Percentiles rank a stretch among this genome's conserved stretches.
These are phyloP conservation scores for Corythucha ciliata DNA, from an alignment of 2,888 invertebrate species.

Conservation along the genomic window DNA sequence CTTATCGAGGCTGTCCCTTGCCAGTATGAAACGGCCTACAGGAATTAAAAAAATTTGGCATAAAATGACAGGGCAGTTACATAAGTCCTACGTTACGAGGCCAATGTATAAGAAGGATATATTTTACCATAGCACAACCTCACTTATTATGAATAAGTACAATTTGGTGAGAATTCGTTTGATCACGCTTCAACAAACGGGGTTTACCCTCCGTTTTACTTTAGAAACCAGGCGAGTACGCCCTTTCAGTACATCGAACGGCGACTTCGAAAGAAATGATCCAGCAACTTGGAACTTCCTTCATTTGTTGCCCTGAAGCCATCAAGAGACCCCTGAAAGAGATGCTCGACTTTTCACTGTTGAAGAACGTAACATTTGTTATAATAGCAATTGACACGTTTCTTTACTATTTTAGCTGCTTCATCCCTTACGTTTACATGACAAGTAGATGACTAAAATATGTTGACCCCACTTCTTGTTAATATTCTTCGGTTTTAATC, in stretches of 20 bases:
- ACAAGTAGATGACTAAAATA: no score
- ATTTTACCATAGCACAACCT: slow-evolving; percentile 5
- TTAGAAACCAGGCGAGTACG: slow-evolving; percentile 1
- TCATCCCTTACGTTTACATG: no score
- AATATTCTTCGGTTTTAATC: no score
- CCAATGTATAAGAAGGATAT: slow-evolving; percentile 19
- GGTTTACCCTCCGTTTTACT: no score
- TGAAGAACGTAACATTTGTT: slow-evolving; percentile 17
- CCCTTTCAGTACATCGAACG: slow-evolving; percentile 11
- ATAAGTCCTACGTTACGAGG: slow-evolving; percentile 7
- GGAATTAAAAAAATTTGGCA: no score
- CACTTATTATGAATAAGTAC: slow-evolving; percentile 1
- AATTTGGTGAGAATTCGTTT: no score
- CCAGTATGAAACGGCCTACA: not conserved
- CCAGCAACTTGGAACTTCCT: slow-evolving; percentile 11
- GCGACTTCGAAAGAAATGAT: slow-evolving; percentile 12
- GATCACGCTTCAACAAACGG: no score
- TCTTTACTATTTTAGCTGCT: slow-evolving; percentile 16
- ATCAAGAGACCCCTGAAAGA: slow-evolving; percentile 15
- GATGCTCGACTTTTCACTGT: slow-evolving; percentile 11
- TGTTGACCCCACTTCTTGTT: no score
- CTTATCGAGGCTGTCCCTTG: not conserved
- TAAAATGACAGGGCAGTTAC: no score
- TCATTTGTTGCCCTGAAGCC: slow-evolving; percentile 16
- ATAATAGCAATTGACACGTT: slow-evolving; percentile 13